phyloP scores from a whole-genome alignment of 2,113 vertebrate genomes.

The Pandion haliaetus region DNA sequence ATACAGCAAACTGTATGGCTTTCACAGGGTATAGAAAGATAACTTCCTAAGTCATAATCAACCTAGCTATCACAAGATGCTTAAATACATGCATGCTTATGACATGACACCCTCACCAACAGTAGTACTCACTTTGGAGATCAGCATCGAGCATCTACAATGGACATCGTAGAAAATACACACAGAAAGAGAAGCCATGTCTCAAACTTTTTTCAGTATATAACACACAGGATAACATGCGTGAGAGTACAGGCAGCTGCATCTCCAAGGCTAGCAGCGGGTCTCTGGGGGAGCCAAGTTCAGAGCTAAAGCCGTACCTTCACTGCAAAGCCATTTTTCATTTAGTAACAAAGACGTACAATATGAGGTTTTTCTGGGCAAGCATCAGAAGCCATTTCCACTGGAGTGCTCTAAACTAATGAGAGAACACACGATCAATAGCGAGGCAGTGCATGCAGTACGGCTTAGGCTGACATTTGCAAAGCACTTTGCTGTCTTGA shows the following conservation, averaged over 20 bases:
- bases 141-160: background rate
- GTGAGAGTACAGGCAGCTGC: background rate
- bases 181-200: background rate
- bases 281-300: background rate
- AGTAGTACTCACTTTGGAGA: background rate
- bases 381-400: background rate
- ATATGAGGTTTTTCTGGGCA: background rate
- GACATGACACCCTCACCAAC: background rate
- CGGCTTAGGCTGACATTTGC: background rate
- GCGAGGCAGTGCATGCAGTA: background rate
- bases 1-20: background rate
- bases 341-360: background rate
- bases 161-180: background rate
- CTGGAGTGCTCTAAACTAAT: background rate
- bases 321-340: background rate
- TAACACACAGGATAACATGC: background rate
- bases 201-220: background rate
- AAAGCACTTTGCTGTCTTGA: background rate
- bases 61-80: background rate
- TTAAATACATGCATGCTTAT: background rate
- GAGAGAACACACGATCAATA: background rate
- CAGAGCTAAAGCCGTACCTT: background rate
- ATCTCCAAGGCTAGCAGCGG: background rate
- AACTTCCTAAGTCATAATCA: background rate
- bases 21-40: background rate